Evolutionary conservation across 2,888 invertebrate species (phyloP).

Genomic region (Drosophila macrospina): DNA sequence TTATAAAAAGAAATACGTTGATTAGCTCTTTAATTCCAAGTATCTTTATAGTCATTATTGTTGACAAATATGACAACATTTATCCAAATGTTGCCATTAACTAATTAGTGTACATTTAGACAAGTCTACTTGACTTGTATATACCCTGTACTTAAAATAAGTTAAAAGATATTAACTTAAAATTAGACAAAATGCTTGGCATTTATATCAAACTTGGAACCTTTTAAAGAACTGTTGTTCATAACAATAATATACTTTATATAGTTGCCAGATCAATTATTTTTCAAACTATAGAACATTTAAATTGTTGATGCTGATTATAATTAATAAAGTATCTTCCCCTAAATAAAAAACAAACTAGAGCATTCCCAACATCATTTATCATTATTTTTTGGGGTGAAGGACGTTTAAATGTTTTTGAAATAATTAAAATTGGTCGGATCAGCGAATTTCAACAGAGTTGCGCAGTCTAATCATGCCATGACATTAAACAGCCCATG

Average conservation of each 20-base stretch:
- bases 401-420: no score
- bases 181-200: background rate
- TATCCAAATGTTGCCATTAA: constrained; percentile 2
- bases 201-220: no score
- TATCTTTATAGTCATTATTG: background rate
- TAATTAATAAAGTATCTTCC: background rate
- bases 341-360: background rate
- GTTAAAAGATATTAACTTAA: background rate
- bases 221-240: no score
- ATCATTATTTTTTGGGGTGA: background rate
- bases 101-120: background rate
- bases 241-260: no score
- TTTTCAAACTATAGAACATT: background rate
- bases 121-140: background rate
- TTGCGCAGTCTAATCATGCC: background rate
- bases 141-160: background rate
- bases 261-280: no score
- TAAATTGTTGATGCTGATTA: background rate
- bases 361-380: background rate
- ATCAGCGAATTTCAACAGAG: background rate
- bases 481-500: constrained; percentile 24
- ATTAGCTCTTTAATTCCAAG: background rate
- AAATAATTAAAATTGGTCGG: background rate
- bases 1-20: background rate
- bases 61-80: background rate